Conservation (phyloP, 2,888 invertebrate genomes). For the Ormyrus pomaceus region DNA sequence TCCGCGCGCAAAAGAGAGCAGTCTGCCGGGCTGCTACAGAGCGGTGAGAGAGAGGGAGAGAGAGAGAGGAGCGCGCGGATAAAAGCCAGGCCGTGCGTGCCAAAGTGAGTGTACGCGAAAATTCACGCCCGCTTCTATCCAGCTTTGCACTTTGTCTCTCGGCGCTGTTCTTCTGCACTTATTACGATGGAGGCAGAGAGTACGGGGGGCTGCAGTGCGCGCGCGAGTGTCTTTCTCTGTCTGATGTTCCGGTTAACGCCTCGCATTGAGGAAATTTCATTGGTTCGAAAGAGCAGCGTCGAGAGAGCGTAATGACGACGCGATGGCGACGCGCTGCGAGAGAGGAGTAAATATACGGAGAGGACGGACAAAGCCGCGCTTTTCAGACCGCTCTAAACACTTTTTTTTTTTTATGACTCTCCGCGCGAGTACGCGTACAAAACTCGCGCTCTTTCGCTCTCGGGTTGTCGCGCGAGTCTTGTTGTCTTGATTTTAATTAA, state of each 20-base stretch:
- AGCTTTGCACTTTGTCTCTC: slow-evolving; percentile 35
- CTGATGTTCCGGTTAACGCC: neutral
- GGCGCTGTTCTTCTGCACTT: slow-evolving; percentile 30
- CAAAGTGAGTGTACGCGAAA: slow-evolving; percentile 40
- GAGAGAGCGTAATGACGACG: slow-evolving; percentile 12
- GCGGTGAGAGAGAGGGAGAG: too few species aligned
- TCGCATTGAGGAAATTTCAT: slow-evolving; percentile 39
- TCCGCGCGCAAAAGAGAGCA: slow-evolving; percentile 24
- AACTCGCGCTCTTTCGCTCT: too few species aligned
- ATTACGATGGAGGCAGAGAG: slow-evolving; percentile 14
- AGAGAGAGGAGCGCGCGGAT: slow-evolving; percentile 1
- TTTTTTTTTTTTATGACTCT: too few species aligned
- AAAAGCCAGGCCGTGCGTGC: slow-evolving; percentile 35
- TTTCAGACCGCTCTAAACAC: too few species aligned
- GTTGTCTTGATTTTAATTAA: too few species aligned
- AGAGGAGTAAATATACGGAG: slow-evolving; percentile 5
- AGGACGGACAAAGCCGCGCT: neutral
- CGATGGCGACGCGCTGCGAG: neutral
- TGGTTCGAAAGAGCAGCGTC: slow-evolving; percentile 3
- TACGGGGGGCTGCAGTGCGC: too few species aligned
- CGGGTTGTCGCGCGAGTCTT: too few species aligned
- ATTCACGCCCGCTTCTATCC: slow-evolving; percentile 40
- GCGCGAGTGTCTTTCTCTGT: neutral
- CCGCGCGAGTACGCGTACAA: too few species aligned
- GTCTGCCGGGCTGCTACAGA: too few species aligned